A percentile compares a stretch with the other conserved stretches of the same genome.
phyloP scores from a whole-genome alignment of 1,140 invertebrate species.

The Steinernema feltiae region DNA sequence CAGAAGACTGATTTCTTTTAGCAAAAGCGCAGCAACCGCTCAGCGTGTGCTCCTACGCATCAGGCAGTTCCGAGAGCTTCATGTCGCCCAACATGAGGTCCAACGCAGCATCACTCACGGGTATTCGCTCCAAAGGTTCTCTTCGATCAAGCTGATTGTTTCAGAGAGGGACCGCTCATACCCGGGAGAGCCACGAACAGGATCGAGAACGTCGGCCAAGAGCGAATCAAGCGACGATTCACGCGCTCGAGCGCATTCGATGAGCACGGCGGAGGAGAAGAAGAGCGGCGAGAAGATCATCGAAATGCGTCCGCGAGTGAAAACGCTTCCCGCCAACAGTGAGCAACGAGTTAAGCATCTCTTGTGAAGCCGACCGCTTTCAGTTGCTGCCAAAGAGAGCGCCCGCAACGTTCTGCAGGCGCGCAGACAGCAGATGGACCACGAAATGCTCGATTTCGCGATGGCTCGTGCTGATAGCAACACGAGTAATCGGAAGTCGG shows the following conservation, averaged over 20 bases:
- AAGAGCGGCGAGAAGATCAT: not conserved
- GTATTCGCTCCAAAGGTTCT: not conserved
- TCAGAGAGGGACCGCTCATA: not conserved
- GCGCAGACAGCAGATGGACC: not conserved
- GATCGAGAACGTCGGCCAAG: not conserved
- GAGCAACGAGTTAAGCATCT: not conserved
- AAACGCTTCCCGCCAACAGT: not conserved
- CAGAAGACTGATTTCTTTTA: not conserved
- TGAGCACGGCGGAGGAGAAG: conserved; percentile 4
- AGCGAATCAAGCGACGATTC: conserved; percentile 3
- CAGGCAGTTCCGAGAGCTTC: not conserved
- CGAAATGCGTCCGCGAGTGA: not conserved
- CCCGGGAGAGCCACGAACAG: not conserved
- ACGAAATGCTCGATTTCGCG: not conserved
- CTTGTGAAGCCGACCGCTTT: not conserved
- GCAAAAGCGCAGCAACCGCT: not conserved
- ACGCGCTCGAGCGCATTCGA: not conserved
- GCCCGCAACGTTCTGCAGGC: not conserved
- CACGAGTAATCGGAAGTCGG: not conserved
- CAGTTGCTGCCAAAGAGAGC: not conserved
- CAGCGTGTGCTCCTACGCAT: not conserved
- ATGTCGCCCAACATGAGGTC: not conserved
- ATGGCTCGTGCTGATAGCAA: not conserved
- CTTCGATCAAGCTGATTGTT: not conserved
- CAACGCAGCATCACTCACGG: not conserved